These are phyloP conservation scores for Drosophila rhopaloa DNA, from an alignment of 1,140 invertebrate species.

Conservation along the genomic window DNA sequence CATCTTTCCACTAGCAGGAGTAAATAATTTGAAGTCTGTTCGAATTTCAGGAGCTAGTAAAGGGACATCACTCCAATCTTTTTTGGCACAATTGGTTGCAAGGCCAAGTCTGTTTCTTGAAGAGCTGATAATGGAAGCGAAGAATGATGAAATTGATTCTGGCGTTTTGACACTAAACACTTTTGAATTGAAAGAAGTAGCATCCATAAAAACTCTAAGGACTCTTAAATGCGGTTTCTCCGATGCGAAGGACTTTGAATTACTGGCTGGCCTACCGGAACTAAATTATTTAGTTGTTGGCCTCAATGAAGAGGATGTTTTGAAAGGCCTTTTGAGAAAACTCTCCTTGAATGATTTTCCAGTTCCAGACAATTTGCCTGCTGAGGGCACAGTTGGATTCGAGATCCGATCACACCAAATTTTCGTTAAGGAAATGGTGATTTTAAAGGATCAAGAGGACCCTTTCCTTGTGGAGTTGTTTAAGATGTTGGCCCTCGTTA, in stretches of 20 bases:
- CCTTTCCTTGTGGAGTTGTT: background rate
- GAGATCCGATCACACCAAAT: background rate
- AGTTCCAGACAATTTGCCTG: background rate
- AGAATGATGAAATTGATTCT: background rate
- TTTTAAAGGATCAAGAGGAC: background rate
- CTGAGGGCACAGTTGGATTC: background rate
- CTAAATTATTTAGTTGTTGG: constrained; percentile 4
- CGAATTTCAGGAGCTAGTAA: background rate
- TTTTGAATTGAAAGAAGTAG: background rate
- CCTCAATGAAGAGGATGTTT: background rate
- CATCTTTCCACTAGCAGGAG: constrained; percentile 1
- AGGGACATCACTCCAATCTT: background rate
- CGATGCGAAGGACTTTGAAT: background rate
- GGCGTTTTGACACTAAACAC: background rate
- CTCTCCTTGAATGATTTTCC: background rate
- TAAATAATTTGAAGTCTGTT: constrained; percentile 8
- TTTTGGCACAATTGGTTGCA: background rate
- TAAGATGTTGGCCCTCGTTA: background rate
- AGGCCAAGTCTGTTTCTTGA: background rate
- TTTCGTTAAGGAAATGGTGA: background rate
- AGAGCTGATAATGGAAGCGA: constrained; percentile 5
- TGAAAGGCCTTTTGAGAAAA: background rate
- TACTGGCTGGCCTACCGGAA: background rate
- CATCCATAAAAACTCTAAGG: background rate
- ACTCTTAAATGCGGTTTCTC: constrained; percentile 11